Conservation (phyloP, 2,888 invertebrate species). For the Bombylius major region DNA sequence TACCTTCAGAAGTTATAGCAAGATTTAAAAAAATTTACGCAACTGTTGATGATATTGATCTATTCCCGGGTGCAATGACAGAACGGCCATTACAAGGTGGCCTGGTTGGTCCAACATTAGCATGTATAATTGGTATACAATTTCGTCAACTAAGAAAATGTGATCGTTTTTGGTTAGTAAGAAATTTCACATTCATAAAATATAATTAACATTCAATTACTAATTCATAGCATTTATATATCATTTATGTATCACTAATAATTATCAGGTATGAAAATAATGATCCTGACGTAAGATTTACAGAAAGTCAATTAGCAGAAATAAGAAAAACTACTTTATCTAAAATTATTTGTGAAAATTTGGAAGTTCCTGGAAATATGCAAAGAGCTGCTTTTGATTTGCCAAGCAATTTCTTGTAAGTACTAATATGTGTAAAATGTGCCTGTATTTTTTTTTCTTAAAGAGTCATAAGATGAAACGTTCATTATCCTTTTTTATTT, state of each 20-base stretch:
- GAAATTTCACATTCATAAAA: neutral
- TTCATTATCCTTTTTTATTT: too few species aligned
- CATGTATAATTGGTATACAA: constrained; percentile 88
- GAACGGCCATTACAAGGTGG: constrained; percentile 80
- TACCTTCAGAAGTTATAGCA: constrained; percentile 70
- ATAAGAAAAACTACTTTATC: constrained; percentile 75
- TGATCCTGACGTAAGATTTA: constrained; percentile 63
- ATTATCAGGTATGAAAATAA: constrained; percentile 68
- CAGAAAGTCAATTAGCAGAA: constrained; percentile 76
- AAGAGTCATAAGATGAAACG: too few species aligned
- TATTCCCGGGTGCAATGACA: constrained; percentile 92
- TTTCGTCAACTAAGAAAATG: constrained; percentile 83
- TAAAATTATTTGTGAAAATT: constrained; percentile 79
- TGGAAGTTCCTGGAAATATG: constrained; percentile 72
- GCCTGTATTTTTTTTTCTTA: too few species aligned
- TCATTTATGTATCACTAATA: too few species aligned
- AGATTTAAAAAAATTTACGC: constrained; percentile 68
- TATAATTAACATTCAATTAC: too few species aligned
- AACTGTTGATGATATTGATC: constrained; percentile 88
- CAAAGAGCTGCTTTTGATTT: constrained; percentile 84
- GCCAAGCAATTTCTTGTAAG: constrained; percentile 76
- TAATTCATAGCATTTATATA: too few species aligned
- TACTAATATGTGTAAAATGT: constrained; percentile 7
- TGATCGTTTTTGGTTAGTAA: constrained; percentile 71
- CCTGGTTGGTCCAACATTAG: constrained; percentile 87